A percentile compares a stretch with the other conserved stretches of the same genome.
phyloP scores from a whole-genome alignment of 2,113 vertebrate species.

The Zeus faber region DNA sequence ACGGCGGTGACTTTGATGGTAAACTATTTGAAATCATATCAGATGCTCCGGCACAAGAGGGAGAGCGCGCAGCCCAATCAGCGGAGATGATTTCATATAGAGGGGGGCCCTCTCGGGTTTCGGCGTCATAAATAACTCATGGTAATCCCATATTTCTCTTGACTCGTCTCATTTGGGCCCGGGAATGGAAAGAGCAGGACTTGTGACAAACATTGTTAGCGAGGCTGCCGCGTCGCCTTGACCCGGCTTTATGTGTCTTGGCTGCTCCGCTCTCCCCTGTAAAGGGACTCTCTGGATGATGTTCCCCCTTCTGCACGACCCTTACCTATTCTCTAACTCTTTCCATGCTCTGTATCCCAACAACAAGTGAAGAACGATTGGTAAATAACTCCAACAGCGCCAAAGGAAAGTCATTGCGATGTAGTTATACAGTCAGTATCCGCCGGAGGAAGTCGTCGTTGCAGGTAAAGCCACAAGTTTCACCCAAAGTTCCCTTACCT shows the following conservation, averaged over 20 bases:
- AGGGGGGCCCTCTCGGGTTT: conserved; percentile 72
- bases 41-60: conserved; percentile 50
- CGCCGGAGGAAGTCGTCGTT: too few species aligned
- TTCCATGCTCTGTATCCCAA: too few species aligned
- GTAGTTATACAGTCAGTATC: too few species aligned
- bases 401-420: too few species aligned
- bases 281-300: conserved; percentile 32
- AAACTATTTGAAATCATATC: conserved; percentile 72
- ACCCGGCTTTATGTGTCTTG: conserved; percentile 61
- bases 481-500: too few species aligned
- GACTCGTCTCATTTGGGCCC: conserved; percentile 73
- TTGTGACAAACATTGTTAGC: conserved; percentile 79
- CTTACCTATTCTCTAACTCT: not conserved
- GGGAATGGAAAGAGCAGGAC: conserved; percentile 63
- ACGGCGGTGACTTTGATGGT: conserved; percentile 65
- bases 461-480: too few species aligned
- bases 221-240: conserved; percentile 40
- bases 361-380: not conserved
- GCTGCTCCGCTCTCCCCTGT: conserved; percentile 50
- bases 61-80: conserved; percentile 57
- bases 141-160: conserved; percentile 78
- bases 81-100: conserved; percentile 71
- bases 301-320: not conserved
- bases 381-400: not conserved
- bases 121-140: conserved; percentile 80